Percentiles rank a stretch among this genome's conserved stretches.
Evolutionary conservation across 2,888 invertebrate genomes (phyloP).

Genomic region (Marronus borbonicus): DNA sequence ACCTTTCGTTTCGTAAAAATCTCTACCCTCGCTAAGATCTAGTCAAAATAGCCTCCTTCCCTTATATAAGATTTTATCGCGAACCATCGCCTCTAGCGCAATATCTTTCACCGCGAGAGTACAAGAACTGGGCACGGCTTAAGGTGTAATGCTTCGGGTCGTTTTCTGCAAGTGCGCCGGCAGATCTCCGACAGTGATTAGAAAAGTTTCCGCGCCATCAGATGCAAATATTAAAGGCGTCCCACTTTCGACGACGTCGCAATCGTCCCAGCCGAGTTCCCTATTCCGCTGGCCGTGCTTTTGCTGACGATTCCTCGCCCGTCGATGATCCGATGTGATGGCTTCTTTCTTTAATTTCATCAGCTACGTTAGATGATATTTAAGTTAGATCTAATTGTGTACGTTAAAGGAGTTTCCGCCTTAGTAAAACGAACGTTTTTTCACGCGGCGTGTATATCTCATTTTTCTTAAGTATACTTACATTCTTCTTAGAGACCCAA

Average conservation of each 20-base stretch:
- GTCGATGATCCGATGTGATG: background rate
- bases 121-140: background rate
- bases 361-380: background rate
- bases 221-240: conserved; percentile 15
- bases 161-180: background rate
- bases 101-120: too few relatives aligned
- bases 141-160: conserved; percentile 12
- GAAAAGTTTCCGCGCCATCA: conserved; percentile 6
- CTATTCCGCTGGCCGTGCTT: background rate
- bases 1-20: too few relatives aligned
- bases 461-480: too few relatives aligned
- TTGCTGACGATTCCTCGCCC: background rate
- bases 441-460: background rate
- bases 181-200: conserved; percentile 5
- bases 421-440: too few relatives aligned
- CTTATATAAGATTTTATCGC: too few relatives aligned
- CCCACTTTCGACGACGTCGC: background rate
- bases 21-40: too few relatives aligned
- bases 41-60: too few relatives aligned
- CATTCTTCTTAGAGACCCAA: too few relatives aligned
- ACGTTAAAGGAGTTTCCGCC: background rate
- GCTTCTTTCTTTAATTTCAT: conserved; percentile 7
- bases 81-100: too few relatives aligned
- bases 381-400: background rate
- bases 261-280: background rate